phyloP scores from a whole-genome alignment of 2,113 vertebrate species.

The Morone chrysops region DNA sequence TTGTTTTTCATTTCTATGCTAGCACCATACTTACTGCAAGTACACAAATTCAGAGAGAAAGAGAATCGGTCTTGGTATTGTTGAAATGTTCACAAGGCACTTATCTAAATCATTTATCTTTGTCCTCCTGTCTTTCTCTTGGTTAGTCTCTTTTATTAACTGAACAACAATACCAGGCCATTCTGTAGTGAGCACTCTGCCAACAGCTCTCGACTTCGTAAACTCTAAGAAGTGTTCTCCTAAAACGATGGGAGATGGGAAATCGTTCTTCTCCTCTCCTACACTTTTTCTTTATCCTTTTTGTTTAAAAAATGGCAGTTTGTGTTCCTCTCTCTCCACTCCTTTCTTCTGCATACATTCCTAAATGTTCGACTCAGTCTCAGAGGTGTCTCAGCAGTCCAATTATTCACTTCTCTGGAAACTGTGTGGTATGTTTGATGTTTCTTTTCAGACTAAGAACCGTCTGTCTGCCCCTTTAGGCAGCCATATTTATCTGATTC shows the following conservation, averaged over 20 bases:
- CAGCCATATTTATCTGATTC: constrained; percentile 19
- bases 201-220: constrained; percentile 28
- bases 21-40: constrained; percentile 90
- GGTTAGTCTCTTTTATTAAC: constrained; percentile 64
- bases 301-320: constrained; percentile 46
- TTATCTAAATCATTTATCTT: constrained; percentile 82
- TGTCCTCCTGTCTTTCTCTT: constrained; percentile 65
- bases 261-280: constrained; percentile 39
- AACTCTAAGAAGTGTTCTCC: constrained; percentile 88
- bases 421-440: background rate
- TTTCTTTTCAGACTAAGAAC: constrained; percentile 26
- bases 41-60: constrained; percentile 86
- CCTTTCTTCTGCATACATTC: constrained; percentile 46
- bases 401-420: constrained; percentile 26
- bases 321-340: constrained; percentile 29
- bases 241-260: constrained; percentile 75
- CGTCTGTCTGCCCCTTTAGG: constrained; percentile 1
- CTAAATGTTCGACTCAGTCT: constrained; percentile 34
- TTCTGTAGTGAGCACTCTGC: constrained; percentile 64
- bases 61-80: constrained; percentile 88
- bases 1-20: constrained; percentile 70
- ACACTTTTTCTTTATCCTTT: constrained; percentile 14
- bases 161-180: constrained; percentile 62
- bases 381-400: constrained; percentile 11
- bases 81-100: constrained; percentile 97